Percentiles rank a stretch among this genome's conserved stretches.
Conservation (phyloP, 1,140 invertebrate genomes). For the Apis cerana region DNA sequence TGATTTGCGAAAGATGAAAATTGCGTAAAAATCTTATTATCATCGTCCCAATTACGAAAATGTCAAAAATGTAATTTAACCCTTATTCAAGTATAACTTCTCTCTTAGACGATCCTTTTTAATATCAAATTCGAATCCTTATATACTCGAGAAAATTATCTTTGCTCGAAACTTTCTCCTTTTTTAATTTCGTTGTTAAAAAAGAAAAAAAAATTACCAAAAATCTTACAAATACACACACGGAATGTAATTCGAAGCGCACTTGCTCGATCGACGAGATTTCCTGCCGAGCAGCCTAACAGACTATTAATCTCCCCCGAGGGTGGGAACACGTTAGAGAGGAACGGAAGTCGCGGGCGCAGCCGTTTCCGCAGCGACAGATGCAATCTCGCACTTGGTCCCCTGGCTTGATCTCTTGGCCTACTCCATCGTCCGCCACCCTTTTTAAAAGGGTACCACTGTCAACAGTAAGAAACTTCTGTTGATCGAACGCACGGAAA, state of each 20-base stretch:
- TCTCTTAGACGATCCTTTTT: no score
- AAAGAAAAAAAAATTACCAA: no score
- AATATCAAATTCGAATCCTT: no score
- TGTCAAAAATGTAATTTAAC: no score
- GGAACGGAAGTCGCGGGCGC: constrained; percentile 71
- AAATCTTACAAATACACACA: no score
- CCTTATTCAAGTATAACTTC: no score
- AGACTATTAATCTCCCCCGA: constrained; percentile 64
- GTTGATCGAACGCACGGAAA: constrained; percentile 58
- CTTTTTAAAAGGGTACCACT: constrained; percentile 61
- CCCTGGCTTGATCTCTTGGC: constrained; percentile 29
- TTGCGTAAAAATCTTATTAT: background rate
- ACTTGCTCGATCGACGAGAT: constrained; percentile 39
- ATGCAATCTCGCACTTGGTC: constrained; percentile 66
- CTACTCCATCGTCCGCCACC: background rate
- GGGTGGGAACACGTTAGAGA: constrained; percentile 69
- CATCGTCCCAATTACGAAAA: no score
- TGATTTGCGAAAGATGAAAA: background rate
- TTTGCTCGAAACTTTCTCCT: no score
- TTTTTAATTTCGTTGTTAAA: no score
- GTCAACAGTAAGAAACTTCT: constrained; percentile 60
- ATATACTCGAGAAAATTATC: no score
- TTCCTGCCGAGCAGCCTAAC: constrained; percentile 18
- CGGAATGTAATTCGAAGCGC: background rate
- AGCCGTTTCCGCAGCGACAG: constrained; percentile 76